These are phyloP conservation scores for Macropis europaea DNA, from an alignment of 2,888 invertebrate genomes.

Conservation along the genomic window DNA sequence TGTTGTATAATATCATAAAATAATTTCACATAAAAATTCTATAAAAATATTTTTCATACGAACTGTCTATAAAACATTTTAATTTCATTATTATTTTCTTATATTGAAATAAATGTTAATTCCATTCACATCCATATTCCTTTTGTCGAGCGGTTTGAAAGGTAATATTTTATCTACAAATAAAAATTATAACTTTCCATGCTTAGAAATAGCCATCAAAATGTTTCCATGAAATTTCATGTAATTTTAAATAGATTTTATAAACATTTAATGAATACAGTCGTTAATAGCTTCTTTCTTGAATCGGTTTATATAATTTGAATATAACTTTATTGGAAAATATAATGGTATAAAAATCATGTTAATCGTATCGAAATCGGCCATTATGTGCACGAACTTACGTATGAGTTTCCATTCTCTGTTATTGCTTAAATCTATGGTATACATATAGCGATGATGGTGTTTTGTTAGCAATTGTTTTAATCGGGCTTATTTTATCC, in stretches of 20 bases:
- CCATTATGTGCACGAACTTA: neutral
- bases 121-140: no score
- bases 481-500: neutral
- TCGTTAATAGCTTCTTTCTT: no score
- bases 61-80: neutral
- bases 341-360: neutral
- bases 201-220: no score
- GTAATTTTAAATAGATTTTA: no score
- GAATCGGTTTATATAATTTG: neutral
- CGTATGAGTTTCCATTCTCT: constrained; percentile 4
- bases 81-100: no score
- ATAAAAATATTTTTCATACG: neutral
- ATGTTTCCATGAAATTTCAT: no score
- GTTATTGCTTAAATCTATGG: neutral
- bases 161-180: no score
- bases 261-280: no score
- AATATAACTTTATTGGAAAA: neutral
- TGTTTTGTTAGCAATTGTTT: constrained; percentile 27
- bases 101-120: no score
- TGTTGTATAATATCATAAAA: neutral
- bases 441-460: constrained; percentile 7
- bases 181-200: no score
- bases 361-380: constrained; percentile 8
- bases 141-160: no score
- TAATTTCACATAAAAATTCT: neutral